Evolutionary conservation across 2,888 invertebrate genomes (phyloP).

Genomic region (Aleiodes alternator): DNA sequence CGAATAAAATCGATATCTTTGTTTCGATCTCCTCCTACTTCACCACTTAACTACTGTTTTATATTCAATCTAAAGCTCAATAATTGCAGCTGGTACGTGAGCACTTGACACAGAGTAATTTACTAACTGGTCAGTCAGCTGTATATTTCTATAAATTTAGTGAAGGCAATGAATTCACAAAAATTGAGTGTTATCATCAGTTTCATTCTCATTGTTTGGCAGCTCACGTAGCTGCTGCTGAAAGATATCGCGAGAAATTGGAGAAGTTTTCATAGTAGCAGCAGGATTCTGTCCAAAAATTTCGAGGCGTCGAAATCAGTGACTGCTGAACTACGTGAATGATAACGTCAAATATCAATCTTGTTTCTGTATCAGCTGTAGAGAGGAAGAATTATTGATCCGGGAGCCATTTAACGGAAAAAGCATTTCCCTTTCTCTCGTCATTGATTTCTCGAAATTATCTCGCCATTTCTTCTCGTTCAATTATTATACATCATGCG

Average conservation of each 20-base stretch:
- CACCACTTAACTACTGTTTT: conserved; percentile 7
- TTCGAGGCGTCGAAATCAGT: conserved; percentile 80
- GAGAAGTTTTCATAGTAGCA: conserved; percentile 88
- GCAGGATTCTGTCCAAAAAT: conserved; percentile 80
- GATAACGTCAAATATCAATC: conserved; percentile 84
- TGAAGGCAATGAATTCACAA: conserved; percentile 88
- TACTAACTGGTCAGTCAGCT: conserved; percentile 92
- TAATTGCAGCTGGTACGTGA: conserved; percentile 86
- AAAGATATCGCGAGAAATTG: conserved; percentile 84
- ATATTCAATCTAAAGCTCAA: too few relatives aligned
- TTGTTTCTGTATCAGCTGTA: conserved; percentile 85
- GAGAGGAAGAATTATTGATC: conserved; percentile 91
- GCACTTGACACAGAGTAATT: conserved; percentile 87
- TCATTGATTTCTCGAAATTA: too few relatives aligned
- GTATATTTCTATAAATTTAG: conserved; percentile 91
- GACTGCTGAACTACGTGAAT: conserved; percentile 81
- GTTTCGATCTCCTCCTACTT: not conserved
- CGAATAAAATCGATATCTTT: too few relatives aligned
- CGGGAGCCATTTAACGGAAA: too few relatives aligned
- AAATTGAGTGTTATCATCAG: conserved; percentile 93
- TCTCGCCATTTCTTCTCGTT: too few relatives aligned
- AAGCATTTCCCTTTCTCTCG: too few relatives aligned
- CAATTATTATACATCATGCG: too few relatives aligned
- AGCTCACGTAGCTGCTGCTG: conserved; percentile 85
- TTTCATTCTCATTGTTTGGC: conserved; percentile 91